Conservation (phyloP, 2,797 vertebrate species). For the Pteronotus mesoamericanus region DNA sequence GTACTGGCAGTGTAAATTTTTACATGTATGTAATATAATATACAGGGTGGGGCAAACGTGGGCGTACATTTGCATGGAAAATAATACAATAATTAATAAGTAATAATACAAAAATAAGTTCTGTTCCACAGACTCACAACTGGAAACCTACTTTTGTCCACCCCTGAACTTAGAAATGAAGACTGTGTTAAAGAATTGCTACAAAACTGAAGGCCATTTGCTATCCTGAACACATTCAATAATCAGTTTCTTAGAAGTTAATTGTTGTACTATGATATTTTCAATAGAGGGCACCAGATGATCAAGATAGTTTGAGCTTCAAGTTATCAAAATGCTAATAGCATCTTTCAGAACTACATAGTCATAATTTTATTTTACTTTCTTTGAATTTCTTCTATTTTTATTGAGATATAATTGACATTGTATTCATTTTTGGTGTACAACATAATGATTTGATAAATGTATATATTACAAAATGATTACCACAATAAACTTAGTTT, state of each 20-base stretch:
- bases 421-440: background rate
- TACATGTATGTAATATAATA: background rate
- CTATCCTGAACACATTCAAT: background rate
- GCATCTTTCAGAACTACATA: background rate
- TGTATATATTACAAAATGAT: background rate
- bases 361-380: conserved; percentile 4
- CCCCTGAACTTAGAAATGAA: background rate
- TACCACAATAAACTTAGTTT: background rate
- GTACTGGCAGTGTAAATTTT: background rate
- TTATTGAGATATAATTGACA: background rate
- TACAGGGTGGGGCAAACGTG: background rate
- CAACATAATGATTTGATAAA: background rate
- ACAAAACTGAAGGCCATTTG: background rate
- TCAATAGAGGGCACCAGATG: conserved; percentile 68
- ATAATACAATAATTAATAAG: background rate
- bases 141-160: background rate
- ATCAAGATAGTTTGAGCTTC: conserved; percentile 4
- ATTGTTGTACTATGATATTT: conserved; percentile 39
- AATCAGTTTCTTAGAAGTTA: background rate
- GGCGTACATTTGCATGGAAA: background rate
- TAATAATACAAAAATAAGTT: background rate
- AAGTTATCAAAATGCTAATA: background rate
- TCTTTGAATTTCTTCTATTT: background rate
- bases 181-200: background rate
- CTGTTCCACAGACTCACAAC: background rate